phyloP scores from a whole-genome alignment of 2,113 vertebrate species.

The Bucco capensis region DNA sequence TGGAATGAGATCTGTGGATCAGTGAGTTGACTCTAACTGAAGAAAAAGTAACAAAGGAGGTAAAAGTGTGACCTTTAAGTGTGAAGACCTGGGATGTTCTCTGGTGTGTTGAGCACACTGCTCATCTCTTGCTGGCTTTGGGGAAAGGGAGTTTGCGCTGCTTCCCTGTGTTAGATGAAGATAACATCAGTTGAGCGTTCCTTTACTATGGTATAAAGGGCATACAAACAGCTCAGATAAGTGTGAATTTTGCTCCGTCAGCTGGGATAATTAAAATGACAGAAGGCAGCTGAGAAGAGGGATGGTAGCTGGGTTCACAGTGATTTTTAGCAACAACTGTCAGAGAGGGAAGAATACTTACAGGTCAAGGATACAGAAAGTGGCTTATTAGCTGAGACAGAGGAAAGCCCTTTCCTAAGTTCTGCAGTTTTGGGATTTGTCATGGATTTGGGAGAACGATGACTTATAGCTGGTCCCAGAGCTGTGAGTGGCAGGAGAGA shows the following conservation, averaged over 20 bases:
- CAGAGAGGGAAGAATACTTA: background rate
- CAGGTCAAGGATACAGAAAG: background rate
- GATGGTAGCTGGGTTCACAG: background rate
- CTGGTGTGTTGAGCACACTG: background rate
- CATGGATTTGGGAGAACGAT: background rate
- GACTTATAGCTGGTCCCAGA: background rate
- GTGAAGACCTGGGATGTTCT: background rate
- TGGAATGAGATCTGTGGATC: background rate
- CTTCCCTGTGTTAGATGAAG: background rate
- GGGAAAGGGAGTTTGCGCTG: background rate
- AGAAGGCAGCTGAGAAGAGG: background rate
- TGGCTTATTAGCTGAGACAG: background rate
- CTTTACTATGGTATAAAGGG: background rate
- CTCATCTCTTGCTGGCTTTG: accelerated
- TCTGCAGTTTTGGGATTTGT: background rate
- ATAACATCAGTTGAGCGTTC: background rate
- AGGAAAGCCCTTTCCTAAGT: background rate
- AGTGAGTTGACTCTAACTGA: background rate
- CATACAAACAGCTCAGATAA: background rate
- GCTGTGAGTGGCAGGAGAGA: background rate
- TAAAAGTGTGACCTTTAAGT: background rate
- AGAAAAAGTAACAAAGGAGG: background rate
- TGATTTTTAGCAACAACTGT: background rate
- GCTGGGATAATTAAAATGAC: background rate
- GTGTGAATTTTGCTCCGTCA: background rate